Evolutionary conservation across 2,113 vertebrate genomes (phyloP).

Genomic region (Microcebus lehilahytsara): DNA sequence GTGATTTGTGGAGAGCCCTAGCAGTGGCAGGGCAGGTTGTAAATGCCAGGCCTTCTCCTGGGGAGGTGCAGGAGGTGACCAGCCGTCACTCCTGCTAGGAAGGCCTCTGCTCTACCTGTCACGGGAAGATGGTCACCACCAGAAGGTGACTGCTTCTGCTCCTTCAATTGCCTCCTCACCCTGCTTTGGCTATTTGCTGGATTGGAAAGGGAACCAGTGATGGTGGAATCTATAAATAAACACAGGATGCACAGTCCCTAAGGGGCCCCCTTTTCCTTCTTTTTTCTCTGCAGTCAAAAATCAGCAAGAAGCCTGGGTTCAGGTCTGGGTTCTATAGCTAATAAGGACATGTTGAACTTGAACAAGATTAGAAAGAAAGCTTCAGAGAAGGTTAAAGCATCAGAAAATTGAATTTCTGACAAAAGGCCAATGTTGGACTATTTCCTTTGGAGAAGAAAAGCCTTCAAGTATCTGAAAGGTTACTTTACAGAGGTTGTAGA

Average conservation of each 20-base stretch:
- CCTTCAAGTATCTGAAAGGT: conserved; percentile 56
- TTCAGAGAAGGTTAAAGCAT: conserved; percentile 43
- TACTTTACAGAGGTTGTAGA: conserved; percentile 38
- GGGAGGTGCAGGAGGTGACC: neutral
- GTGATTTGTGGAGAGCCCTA: neutral
- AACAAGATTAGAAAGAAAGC: conserved; percentile 56
- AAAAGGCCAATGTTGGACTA: conserved; percentile 47
- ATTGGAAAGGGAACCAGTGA: neutral
- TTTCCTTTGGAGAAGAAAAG: conserved; percentile 62
- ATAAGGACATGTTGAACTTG: conserved; percentile 41
- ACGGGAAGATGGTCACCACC: neutral
- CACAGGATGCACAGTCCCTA: neutral
- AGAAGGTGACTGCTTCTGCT: neutral
- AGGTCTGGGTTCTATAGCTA: conserved; percentile 43
- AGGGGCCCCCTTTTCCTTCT: neutral
- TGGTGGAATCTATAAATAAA: neutral
- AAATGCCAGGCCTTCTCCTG: neutral
- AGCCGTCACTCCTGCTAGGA: neutral
- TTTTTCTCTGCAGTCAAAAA: conserved; percentile 24
- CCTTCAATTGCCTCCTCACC: neutral
- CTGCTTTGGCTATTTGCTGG: neutral
- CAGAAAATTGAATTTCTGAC: conserved; percentile 71
- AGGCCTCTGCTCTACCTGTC: neutral
- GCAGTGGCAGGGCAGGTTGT: too few relatives aligned
- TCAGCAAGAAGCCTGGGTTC: conserved; percentile 50